phyloP scores from a whole-genome alignment of 2,888 invertebrate genomes.

The Melieria picta region DNA sequence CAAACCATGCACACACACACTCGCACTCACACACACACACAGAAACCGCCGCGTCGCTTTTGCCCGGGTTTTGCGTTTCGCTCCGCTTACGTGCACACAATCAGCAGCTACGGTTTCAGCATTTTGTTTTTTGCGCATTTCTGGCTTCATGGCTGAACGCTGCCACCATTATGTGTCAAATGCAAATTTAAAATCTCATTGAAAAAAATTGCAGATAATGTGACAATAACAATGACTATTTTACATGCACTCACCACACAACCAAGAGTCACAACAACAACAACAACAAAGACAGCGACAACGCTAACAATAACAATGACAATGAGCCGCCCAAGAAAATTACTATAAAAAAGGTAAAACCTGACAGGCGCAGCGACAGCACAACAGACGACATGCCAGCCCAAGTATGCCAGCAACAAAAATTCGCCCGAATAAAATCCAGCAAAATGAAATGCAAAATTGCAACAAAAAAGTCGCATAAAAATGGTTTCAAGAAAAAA shows the following conservation, averaged over 20 bases:
- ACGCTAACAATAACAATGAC: not conserved
- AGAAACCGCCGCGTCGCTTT: too few species aligned
- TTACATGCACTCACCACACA: not conserved
- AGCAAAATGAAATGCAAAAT: not conserved
- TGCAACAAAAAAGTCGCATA: not conserved
- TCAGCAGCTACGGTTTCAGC: not conserved
- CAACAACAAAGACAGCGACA: slow-evolving; percentile 7
- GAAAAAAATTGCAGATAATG: slow-evolving; percentile 27
- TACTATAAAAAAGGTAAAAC: too few species aligned
- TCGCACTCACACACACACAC: too few species aligned
- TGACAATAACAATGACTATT: slow-evolving; percentile 36
- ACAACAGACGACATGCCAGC: too few species aligned
- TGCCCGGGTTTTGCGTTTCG: too few species aligned
- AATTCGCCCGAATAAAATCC: too few species aligned
- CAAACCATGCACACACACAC: not conserved
- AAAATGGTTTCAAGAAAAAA: not conserved
- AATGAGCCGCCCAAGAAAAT: too few species aligned
- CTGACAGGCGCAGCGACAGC: too few species aligned
- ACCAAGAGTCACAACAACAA: slow-evolving; percentile 2
- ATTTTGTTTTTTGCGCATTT: slow-evolving; percentile 10
- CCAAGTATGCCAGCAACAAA: too few species aligned
- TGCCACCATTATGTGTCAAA: slow-evolving; percentile 42
- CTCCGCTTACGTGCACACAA: too few species aligned
- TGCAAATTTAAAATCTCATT: slow-evolving; percentile 39
- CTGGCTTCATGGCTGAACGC: not conserved